phyloP scores from a whole-genome alignment of 2,797 vertebrate species.

The Gila robusta region DNA sequence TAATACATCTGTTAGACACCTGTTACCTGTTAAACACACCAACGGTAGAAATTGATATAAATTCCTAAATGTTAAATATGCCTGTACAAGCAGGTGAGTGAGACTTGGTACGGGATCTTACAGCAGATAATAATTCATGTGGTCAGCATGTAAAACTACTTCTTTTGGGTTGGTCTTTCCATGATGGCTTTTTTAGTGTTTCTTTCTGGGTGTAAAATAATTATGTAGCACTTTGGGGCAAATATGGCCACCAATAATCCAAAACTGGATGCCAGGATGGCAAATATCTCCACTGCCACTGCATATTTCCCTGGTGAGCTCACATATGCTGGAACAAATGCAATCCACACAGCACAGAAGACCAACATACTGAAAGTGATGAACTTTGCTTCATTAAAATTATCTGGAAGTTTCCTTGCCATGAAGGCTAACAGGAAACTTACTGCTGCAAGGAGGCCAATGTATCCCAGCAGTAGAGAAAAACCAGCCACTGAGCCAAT shows the following conservation, averaged over 20 bases:
- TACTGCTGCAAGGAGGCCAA: slow-evolving; percentile 73
- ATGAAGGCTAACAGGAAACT: slow-evolving; percentile 78
- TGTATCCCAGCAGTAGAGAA: slow-evolving; percentile 75
- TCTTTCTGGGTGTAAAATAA: slow-evolving; percentile 63
- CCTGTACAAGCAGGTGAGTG: neutral
- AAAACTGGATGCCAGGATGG: slow-evolving; percentile 66
- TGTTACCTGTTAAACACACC: neutral
- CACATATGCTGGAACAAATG: slow-evolving; percentile 76
- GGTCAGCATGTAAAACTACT: slow-evolving; percentile 6
- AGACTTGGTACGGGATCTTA: neutral
- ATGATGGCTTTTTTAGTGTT: slow-evolving; percentile 69
- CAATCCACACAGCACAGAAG: slow-evolving; percentile 78
- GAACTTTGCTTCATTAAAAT: slow-evolving; percentile 79
- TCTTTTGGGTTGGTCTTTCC: slow-evolving; percentile 41
- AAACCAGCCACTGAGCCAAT: slow-evolving; percentile 70
- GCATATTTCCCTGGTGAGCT: slow-evolving; percentile 67
- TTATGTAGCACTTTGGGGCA: slow-evolving; percentile 67
- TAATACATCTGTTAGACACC: neutral
- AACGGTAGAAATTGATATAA: neutral
- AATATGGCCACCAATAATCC: slow-evolving; percentile 64
- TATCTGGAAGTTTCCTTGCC: slow-evolving; percentile 77
- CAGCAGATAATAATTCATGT: neutral
- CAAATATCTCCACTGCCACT: slow-evolving; percentile 65
- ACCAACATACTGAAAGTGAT: slow-evolving; percentile 82
- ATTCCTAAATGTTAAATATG: neutral